phyloP scores from a whole-genome alignment of 2,888 invertebrate species.

The Thecophora atra region DNA sequence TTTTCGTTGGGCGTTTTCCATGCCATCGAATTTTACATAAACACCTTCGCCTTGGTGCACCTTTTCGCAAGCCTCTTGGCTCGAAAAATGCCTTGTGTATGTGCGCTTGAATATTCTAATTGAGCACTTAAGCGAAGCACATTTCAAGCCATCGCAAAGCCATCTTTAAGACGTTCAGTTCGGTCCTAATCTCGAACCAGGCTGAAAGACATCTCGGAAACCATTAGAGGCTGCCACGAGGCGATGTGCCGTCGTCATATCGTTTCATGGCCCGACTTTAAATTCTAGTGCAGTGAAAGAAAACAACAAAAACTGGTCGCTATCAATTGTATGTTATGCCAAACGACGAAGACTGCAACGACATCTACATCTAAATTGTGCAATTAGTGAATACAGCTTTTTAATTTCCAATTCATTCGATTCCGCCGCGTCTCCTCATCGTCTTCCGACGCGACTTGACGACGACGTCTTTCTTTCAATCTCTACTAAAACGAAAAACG shows the following conservation, averaged over 20 bases:
- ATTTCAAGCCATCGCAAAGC: neutral
- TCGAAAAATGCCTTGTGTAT: neutral
- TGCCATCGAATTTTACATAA: neutral
- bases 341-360: constrained; percentile 2
- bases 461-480: neutral
- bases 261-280: neutral
- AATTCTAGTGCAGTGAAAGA: neutral
- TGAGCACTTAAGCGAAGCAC: neutral
- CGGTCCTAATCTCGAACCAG: neutral
- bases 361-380: constrained; percentile 36
- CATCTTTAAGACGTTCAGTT: neutral
- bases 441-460: too few relatives aligned
- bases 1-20: neutral
- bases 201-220: neutral
- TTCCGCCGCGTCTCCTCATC: neutral
- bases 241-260: neutral
- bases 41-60: neutral
- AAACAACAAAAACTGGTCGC: neutral
- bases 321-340: too few relatives aligned
- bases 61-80: neutral
- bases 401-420: constrained; percentile 15
- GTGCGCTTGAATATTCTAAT: neutral
- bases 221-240: constrained; percentile 2
- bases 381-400: constrained; percentile 35
- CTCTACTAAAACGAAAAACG: neutral